Conservation (phyloP, 2,113 vertebrate species). For the Calcarius ornatus region DNA sequence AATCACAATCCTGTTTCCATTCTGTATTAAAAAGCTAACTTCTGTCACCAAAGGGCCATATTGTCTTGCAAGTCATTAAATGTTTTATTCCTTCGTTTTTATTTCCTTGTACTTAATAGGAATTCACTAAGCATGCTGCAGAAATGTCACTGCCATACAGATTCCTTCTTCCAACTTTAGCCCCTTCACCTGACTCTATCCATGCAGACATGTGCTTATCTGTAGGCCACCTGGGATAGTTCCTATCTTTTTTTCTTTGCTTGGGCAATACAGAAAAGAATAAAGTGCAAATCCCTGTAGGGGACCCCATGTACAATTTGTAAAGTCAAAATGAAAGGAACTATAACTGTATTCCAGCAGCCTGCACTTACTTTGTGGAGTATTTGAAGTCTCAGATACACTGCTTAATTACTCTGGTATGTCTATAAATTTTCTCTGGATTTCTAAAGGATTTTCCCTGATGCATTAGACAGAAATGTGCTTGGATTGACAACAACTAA, state of each 20-base stretch:
- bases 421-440: not conserved
- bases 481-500: not conserved
- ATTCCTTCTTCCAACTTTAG: not conserved
- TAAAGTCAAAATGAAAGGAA: not conserved
- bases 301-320: accelerated
- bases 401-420: not conserved
- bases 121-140: not conserved
- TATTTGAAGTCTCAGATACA: not conserved
- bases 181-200: not conserved
- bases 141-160: not conserved
- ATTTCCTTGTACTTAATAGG: not conserved
- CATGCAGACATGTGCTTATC: not conserved
- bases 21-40: not conserved
- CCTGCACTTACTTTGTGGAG: not conserved
- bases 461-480: not conserved
- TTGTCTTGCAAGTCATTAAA: not conserved
- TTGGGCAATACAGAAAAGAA: not conserved
- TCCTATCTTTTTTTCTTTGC: not conserved
- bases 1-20: not conserved
- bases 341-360: not conserved
- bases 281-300: not conserved
- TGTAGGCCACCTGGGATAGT: not conserved
- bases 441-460: not conserved
- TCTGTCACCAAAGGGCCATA: not conserved
- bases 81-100: not conserved